phyloP scores from a whole-genome alignment of 2,797 vertebrate genomes.

The Notoglanidium macrostoma region DNA sequence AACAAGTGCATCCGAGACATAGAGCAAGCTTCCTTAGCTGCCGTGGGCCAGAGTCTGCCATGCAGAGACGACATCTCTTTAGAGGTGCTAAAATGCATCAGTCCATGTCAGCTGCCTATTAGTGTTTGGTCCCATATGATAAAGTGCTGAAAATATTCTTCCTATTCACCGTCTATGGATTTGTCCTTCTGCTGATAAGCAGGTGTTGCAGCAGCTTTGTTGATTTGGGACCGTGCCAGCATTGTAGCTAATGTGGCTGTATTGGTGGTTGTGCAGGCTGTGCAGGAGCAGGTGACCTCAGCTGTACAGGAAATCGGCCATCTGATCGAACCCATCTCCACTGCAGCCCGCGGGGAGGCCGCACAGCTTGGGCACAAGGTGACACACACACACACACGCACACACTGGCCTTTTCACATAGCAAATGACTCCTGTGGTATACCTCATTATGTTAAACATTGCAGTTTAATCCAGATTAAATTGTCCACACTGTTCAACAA shows the following conservation, averaged over 20 bases:
- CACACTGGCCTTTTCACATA: constrained; percentile 23
- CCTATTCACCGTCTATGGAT: background rate
- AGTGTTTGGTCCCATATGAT: background rate
- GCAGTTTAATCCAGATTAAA: constrained; percentile 24
- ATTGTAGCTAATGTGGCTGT: constrained; percentile 33
- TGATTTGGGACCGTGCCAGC: background rate
- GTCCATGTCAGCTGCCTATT: constrained; percentile 5
- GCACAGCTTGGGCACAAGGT: constrained; percentile 98
- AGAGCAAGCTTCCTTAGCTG: constrained; percentile 92
- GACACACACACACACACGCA: constrained; percentile 47
- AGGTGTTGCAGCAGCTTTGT: constrained; percentile 1
- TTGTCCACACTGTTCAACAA: background rate
- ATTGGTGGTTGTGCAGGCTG: constrained; percentile 76
- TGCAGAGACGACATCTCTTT: constrained; percentile 96
- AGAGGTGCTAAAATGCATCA: constrained; percentile 78
- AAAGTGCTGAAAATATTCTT: constrained; percentile 1
- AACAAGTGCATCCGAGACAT: constrained; percentile 97
- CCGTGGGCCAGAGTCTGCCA: constrained; percentile 91
- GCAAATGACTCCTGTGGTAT: constrained; percentile 6
- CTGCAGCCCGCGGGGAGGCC: constrained; percentile 90
- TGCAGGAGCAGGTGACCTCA: constrained; percentile 96
- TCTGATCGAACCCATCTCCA: constrained; percentile 94
- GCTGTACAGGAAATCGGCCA: constrained; percentile 97
- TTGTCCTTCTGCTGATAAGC: background rate
- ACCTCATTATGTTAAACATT: constrained; percentile 29